Evolutionary conservation across 2,113 vertebrate species (phyloP), one percentile per base, ranked within the genome.

Genomic region (Tupaia chinensis): DNA sequence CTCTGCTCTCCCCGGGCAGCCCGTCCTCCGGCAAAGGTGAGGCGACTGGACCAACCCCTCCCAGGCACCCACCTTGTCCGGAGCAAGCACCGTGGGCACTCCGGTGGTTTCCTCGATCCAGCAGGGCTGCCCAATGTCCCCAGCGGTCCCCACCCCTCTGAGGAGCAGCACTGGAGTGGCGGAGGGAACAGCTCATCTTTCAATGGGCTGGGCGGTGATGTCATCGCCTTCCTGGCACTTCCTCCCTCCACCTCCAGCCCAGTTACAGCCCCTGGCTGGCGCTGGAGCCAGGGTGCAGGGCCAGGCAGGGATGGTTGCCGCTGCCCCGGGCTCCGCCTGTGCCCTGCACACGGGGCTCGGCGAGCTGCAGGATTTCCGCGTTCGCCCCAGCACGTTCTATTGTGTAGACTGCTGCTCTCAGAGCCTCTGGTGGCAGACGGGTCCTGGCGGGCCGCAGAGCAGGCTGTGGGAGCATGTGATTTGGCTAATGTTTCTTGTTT

Each of bases 151-250:
- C 78, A 27, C 29, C 44, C n/a, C 54, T 91, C 78, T 0, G 20
- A 29, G 76, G 74, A 92, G 86, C 60, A 4, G 15, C 63, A 83
- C 91, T 87, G 53, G 66, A 84, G 84, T 22, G 58, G 68, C 60
- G 0, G 85, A 11, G 13, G 77, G 88, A 92, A 84, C 70, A 68
- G 97, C 97, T 98, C 97, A 98, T 98, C 97, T 98, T n/a, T 98
- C 97, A 98, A 98, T 44, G 97, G 97, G 97, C 96, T 96, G 95
- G 91, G 74, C 9, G 3, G 87, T 98, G 97, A 98, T 93, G 97
- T 98, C 97, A 97, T 60, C 91, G 0, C 74, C n/a, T 87, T 95
- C 89, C 61, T 74, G 58, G 95, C 70, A 93, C 95, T 58, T 94
- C 97, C 97, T 93, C 97, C 90, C 80, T 81, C 93, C 90, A 73